phyloP scores from a whole-genome alignment of 2,113 vertebrate genomes.

The Capreolus pygargus region DNA sequence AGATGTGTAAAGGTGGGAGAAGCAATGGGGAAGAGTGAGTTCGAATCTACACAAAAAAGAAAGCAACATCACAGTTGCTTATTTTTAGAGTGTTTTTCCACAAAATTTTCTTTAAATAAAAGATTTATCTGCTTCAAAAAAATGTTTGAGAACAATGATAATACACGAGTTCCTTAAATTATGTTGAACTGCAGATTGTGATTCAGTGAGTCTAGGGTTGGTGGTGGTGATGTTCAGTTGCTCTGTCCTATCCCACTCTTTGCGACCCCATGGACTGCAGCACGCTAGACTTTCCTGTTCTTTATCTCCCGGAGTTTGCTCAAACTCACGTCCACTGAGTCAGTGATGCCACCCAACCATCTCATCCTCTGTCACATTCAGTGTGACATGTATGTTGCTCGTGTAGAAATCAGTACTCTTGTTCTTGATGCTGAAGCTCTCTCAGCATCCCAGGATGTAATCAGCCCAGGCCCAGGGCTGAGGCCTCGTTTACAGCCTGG shows the following conservation, averaged over 20 bases:
- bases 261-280: accelerated
- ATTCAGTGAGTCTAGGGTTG: accelerated
- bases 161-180: not conserved
- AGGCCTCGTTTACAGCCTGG: not conserved
- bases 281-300: accelerated
- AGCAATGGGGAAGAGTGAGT: accelerated
- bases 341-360: not conserved
- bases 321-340: not conserved
- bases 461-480: not conserved
- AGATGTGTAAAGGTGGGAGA: no score
- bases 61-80: accelerated
- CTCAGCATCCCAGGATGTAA: accelerated
- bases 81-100: not conserved
- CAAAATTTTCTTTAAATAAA: not conserved
- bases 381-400: accelerated
- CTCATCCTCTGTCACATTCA: not conserved
- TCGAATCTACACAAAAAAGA: not conserved
- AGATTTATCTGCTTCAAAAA: not conserved
- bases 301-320: not conserved
- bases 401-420: accelerated
- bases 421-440: not conserved
- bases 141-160: not conserved
- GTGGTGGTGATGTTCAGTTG: accelerated
- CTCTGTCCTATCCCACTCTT: not conserved
- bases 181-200: not conserved